Evolutionary conservation across 2,797 vertebrate species (phyloP).

Genomic region (Platalea minor): DNA sequence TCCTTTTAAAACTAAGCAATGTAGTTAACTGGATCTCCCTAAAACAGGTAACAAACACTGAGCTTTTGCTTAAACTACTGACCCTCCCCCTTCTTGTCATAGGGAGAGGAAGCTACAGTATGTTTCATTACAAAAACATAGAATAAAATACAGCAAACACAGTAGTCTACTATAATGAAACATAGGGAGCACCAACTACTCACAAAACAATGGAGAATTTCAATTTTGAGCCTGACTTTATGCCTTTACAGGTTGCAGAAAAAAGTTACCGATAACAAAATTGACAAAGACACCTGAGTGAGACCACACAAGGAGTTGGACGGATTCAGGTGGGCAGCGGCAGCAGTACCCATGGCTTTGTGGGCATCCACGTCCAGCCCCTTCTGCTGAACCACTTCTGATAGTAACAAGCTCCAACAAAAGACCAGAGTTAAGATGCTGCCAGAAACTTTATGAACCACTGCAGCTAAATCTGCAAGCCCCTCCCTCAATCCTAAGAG

Average conservation of each 20-base stretch:
- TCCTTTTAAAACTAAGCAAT: not conserved
- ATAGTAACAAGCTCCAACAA: not conserved
- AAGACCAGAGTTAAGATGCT: not conserved
- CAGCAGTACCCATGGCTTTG: not conserved
- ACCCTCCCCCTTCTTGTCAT: not conserved
- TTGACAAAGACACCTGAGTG: accelerated
- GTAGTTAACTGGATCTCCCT: not conserved
- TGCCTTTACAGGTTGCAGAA: not conserved
- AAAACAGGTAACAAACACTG: not conserved
- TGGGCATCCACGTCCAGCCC: not conserved
- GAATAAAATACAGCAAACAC: not conserved
- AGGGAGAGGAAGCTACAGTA: not conserved
- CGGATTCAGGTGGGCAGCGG: not conserved
- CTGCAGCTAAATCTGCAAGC: not conserved
- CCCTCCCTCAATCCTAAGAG: not conserved
- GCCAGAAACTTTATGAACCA: not conserved
- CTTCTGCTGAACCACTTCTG: not conserved
- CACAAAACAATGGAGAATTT: not conserved
- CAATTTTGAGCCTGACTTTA: not conserved
- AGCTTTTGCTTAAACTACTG: not conserved
- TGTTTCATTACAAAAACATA: not conserved
- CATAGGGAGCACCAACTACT: not conserved
- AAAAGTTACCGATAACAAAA: not conserved
- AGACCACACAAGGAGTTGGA: accelerated
- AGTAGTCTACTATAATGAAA: not conserved